Base-by-base conservation (phyloP, 2,113 vertebrate species). In the Hassar affinis region DNA sequence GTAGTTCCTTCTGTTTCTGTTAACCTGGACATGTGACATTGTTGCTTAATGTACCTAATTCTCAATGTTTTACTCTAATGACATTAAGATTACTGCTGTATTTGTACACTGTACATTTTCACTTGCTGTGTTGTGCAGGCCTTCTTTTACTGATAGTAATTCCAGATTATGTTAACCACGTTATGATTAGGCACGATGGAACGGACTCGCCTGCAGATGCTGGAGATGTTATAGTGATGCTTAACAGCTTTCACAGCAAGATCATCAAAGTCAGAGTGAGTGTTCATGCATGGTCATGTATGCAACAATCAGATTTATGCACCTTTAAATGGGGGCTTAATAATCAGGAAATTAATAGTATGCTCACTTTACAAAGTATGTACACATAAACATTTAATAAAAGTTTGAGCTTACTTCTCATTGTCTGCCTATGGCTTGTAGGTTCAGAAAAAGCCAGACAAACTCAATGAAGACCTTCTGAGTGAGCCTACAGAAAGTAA, bases 161-260 rank as follows among this genome's bases (percentile, higher is more conserved):
- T n/a, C n/a, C n/a, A n/a, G n/a, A n/a, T n/a, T n/a, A n/a, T n/a
- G n/a, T n/a, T n/a, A n/a, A n/a, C n/a, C n/a, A n/a, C n/a, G n/a
- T 42, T 87, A 83, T 79, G 84, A 82, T 27, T 61, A 99, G 98
- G 68, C 97, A 97, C 33, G 95, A 96, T 93, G 97, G 95, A 85
- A 94, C 97, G 5, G 97, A 99, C 90, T 98, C 97, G 59, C 90
- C 93, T 20, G 89, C 90, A 52, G 94, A 95, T 56, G 81, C 89
- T 8, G 91, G 89, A 57, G 93, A 98, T 30, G 91, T 98, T 79
- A 85, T 91, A 9, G 95, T 98, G n/a, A 91, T 97, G 35, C 90
- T 99, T 84, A 96, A 95, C 90, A 97, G 93, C 89, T 99, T 99
- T 92, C 96, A 95, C 91, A 97, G 96, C 94, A 99, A 97, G 92